Evolutionary conservation across 1,140 invertebrate species (phyloP), one percentile per base, ranked within the genome.

Genomic region (Holcopasites calliopsidis): DNA sequence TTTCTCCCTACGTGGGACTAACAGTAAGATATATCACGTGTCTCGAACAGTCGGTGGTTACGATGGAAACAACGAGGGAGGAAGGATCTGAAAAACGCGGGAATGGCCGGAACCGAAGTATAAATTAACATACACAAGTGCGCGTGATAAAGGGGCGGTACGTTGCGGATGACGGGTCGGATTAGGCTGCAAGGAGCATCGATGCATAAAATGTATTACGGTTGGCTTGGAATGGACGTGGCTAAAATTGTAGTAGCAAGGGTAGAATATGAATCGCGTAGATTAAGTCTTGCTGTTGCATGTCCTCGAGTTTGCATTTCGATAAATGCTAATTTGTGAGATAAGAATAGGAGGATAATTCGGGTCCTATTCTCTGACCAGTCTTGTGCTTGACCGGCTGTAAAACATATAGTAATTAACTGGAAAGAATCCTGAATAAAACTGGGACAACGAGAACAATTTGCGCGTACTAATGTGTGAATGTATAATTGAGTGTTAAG

Each of bases 1-100:
- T 2, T 1, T 18, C n/a, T 21, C 18, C 57, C 57, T 23, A 60
- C 55, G 55, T 23, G 31, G 26, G 31, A n/a, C n/a, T n/a, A n/a
- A n/a, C 31, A 38, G n/a, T 13, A 35, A 38, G 44, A 62, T 47
- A 62, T 62, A 62, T 62, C 60, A 26, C 11, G 60, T 62, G 60
- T 62, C 60, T 6, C 10, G 40, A 31, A n/a, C 60, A 62, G 60
- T 44, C 40, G 18, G 26, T 18, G 26, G 18, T 0, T 13, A 11
- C 5, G 18, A 31, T 35, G 28, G 55, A 33, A 55, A 31, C 44
- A 1, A 18, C 26, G 3, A 33, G 31, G 11, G 33, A 38, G n/a
- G 57, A 21, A 60, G 31, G 38, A 38, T 60, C 38, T 60, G 57
- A 23, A 38, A 38, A 38, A 60, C 28, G n/a, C 33, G n/a, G 1